phyloP scores from a whole-genome alignment of 1,140 invertebrate species.

The Brachionus calyciflorus region DNA sequence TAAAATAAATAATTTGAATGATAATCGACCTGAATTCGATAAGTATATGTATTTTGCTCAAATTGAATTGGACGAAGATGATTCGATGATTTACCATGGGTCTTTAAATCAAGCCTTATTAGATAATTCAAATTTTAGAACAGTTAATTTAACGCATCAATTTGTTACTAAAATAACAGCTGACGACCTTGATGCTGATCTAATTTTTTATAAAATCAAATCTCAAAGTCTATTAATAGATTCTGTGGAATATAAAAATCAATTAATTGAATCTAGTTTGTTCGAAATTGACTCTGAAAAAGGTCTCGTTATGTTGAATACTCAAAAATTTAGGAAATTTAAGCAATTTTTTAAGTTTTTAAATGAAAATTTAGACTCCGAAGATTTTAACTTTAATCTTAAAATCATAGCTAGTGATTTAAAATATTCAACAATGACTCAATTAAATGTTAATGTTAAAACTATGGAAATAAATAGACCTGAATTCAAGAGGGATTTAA shows the following conservation, averaged over 20 bases:
- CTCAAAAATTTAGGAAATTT: not conserved
- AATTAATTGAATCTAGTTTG: not conserved
- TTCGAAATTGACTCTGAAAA: not conserved
- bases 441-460: not conserved
- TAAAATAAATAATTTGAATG: not conserved
- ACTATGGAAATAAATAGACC: not conserved
- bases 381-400: not conserved
- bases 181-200: not conserved
- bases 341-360: conserved; percentile 15
- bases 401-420: not conserved
- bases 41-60: not conserved
- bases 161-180: conserved; percentile 7
- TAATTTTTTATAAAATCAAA: not conserved
- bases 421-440: not conserved
- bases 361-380: not conserved
- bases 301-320: not conserved
- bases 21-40: conserved; percentile 2
- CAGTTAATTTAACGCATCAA: conserved; percentile 14
- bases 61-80: not conserved
- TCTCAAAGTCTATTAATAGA: not conserved
- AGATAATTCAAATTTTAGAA: not conserved
- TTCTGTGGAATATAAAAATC: not conserved
- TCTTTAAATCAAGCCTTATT: not conserved
- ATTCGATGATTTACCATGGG: not conserved
- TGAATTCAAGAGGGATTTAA: not conserved